Conservation (phyloP, 2,113 vertebrate species). For the Pan troglodytes region NHGRI_mPanTro3-v2.1_pri NC_086015.1:147085001-147085500, state of each 20-base stretch:
- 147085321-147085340: neutral
- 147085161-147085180: neutral
- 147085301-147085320: neutral
- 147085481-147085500: neutral
- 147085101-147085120: neutral
- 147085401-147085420: neutral
- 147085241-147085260: neutral
- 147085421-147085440: neutral
- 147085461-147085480: neutral
- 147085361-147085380: neutral
- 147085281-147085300: neutral
- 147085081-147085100: neutral
- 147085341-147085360: neutral
- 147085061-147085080: neutral
- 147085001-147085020: neutral
- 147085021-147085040: constrained; percentile 34
- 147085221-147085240: neutral
- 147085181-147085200: neutral
- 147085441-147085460: neutral
- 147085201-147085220: neutral
- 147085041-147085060: neutral
- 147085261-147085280: neutral
- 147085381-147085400: neutral
- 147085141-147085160: neutral
- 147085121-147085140: neutral